A percentile compares a stretch with the other conserved stretches of the same genome.
phyloP scores from a whole-genome alignment of 2,113 vertebrate genomes.

The Actenoides hombroni region DNA sequence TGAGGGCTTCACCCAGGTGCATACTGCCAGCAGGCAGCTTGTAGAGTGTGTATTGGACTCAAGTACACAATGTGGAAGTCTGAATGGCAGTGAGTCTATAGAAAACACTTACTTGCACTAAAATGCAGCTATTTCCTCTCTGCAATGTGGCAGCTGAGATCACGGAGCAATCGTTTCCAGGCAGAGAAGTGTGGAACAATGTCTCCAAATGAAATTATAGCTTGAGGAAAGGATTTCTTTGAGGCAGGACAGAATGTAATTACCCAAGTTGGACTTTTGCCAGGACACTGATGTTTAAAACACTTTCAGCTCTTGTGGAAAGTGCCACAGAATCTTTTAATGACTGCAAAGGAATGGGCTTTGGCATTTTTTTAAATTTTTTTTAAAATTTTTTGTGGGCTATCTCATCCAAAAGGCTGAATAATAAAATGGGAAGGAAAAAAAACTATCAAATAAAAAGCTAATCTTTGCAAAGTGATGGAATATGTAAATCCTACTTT shows the following conservation, averaged over 20 bases:
- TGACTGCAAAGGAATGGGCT: constrained; percentile 10
- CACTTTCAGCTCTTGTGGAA: constrained; percentile 5
- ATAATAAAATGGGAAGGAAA: constrained; percentile 41
- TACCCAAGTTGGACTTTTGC: constrained; percentile 60
- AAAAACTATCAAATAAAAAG: constrained; percentile 59
- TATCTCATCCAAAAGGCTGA: constrained; percentile 27
- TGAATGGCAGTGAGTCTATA: neutral
- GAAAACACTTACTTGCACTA: neutral
- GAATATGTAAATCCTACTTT: constrained; percentile 70
- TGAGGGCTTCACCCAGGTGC: neutral
- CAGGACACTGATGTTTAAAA: constrained; percentile 39
- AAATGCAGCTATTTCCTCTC: constrained; percentile 10
- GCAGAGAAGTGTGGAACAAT: constrained; percentile 25
- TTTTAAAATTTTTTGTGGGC: neutral
- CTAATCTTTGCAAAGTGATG: constrained; percentile 65
- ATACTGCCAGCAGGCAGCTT: neutral
- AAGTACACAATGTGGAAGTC: neutral
- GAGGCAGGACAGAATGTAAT: constrained; percentile 20
- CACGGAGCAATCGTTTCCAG: constrained; percentile 32
- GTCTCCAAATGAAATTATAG: constrained; percentile 55
- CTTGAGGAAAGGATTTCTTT: constrained; percentile 51
- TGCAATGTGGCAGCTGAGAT: constrained; percentile 32
- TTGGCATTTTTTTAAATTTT: neutral
- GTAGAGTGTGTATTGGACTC: neutral
- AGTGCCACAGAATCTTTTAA: constrained; percentile 41